Percentiles rank a stretch among this genome's conserved stretches.
phyloP scores from a whole-genome alignment of 2,888 invertebrate genomes.

The Drosophila macrospina region DNA sequence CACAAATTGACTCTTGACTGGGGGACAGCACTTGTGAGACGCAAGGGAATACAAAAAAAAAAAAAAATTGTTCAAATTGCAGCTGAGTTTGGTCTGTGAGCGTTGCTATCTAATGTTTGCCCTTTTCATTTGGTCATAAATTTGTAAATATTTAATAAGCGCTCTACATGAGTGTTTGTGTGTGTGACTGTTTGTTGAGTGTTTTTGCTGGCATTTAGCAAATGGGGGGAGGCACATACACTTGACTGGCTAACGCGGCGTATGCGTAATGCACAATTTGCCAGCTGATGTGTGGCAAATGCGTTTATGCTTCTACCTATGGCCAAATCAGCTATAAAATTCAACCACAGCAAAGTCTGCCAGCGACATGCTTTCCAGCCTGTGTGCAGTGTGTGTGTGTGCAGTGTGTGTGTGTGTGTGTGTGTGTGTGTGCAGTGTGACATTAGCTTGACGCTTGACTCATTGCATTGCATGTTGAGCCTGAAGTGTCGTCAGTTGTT shows the following conservation, averaged over 20 bases:
- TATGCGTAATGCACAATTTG: slow-evolving; percentile 60
- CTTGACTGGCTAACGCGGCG: slow-evolving; percentile 33
- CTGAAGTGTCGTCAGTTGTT: slow-evolving; percentile 27
- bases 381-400: too few relatives aligned
- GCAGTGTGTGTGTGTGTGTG: too few relatives aligned
- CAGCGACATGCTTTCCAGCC: slow-evolving; percentile 47
- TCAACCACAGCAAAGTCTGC: slow-evolving; percentile 36
- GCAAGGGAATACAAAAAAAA: slow-evolving; percentile 3
- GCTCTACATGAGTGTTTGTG: slow-evolving; percentile 9
- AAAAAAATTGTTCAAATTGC: slow-evolving; percentile 14
- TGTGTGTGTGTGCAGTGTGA: too few relatives aligned
- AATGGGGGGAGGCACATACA: neutral
- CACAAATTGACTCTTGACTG: slow-evolving; percentile 14
- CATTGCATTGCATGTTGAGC: slow-evolving; percentile 32
- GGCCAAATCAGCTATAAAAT: slow-evolving; percentile 66
- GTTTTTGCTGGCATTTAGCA: slow-evolving; percentile 8
- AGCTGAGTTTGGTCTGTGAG: slow-evolving; percentile 5
- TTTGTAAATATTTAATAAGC: slow-evolving; percentile 69
- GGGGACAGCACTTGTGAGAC: slow-evolving; percentile 5
- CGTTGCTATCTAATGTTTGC: slow-evolving; percentile 19
- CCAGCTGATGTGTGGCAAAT: slow-evolving; percentile 51
- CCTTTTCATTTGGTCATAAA: slow-evolving; percentile 60
- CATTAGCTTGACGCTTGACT: slow-evolving; percentile 23
- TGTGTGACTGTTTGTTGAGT: slow-evolving; percentile 17
- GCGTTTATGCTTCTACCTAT: slow-evolving; percentile 34